Conservation (phyloP, 2,888 invertebrate species). For the Melanchra persicariae region DNA sequence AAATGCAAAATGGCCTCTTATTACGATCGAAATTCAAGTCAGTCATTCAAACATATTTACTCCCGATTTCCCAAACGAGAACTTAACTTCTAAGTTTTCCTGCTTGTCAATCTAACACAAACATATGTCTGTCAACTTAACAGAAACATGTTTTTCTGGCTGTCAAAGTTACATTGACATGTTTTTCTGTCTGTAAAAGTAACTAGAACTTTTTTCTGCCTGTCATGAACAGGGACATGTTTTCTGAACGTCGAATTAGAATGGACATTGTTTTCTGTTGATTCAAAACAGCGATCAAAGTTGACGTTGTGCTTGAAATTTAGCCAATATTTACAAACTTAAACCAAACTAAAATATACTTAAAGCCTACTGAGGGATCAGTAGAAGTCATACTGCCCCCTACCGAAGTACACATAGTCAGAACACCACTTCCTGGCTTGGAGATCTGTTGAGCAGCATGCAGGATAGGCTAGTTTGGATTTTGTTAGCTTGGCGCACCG, state of each 20-base stretch:
- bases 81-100: neutral
- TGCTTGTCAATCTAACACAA: neutral
- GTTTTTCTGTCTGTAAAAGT: neutral
- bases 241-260: neutral
- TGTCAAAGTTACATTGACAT: neutral
- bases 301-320: constrained; percentile 3
- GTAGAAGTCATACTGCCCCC: constrained; percentile 82
- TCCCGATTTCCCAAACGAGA: constrained; percentile 6
- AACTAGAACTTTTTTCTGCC: neutral
- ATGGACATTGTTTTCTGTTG: neutral
- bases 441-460: constrained; percentile 91
- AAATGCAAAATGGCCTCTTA: constrained; percentile 48
- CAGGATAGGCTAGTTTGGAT: constrained; percentile 89
- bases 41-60: constrained; percentile 15
- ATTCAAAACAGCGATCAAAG: neutral
- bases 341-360: constrained; percentile 11
- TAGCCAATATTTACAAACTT: constrained; percentile 18
- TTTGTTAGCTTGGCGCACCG: constrained; percentile 92
- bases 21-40: constrained; percentile 20
- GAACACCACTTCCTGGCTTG: constrained; percentile 91
- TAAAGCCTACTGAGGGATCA: constrained; percentile 37
- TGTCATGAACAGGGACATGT: too few relatives aligned
- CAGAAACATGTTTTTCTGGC: neutral
- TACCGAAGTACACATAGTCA: constrained; percentile 90
- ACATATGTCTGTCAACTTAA: neutral